Base-by-base conservation (phyloP, 2,888 invertebrate genomes). In the Octodonta nipae region DNA sequence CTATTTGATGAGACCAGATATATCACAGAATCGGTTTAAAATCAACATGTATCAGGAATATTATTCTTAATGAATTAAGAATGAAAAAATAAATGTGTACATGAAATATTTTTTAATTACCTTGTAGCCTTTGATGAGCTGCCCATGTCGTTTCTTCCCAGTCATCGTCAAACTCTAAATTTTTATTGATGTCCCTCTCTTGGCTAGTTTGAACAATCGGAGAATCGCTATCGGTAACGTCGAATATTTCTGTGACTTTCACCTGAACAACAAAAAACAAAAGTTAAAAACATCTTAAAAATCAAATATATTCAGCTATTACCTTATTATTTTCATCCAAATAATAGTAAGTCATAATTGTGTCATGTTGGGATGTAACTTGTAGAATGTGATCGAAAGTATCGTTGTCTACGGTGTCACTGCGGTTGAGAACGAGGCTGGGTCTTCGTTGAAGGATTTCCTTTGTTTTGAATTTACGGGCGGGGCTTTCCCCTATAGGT, bases 291-390 rank as follows among this genome's bases (percentile, higher is more conserved):
- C 26, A 26, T 26, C 7, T 5, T 10, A n/a, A n/a, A n/a, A 22
- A 22, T 3, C 4, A 10, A 5, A 2, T 30, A 14, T 4, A 20
- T 30, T 22, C 12, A 13, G 5, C 15, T 26, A 20, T 27, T 22
- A 78, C 80, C 68, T 84, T 79, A 60, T 86, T 84, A 50, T 85
- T 75, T 47, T 81, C 78, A 57, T 89, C 88, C 56, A 84, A 75
- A 58, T 89, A 92, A 63, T 91, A 89, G 63, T 85, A 91, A 1
- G 88, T 82, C 68, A 91, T 83, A 5, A 87, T 67, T 1, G 89
- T 82, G 47, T 92, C 91, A 52, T 89, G 86, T 47, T 85, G 78
- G 26, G 80, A 68, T 32, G 88, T 86, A 46, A 83, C 84, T 62
- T 73, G 71, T 28, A 77, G 65, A 43, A 78, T 74, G 53, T 78